Evolutionary conservation across 2,113 vertebrate genomes (phyloP).

Genomic region (Alethe diademata): DNA sequence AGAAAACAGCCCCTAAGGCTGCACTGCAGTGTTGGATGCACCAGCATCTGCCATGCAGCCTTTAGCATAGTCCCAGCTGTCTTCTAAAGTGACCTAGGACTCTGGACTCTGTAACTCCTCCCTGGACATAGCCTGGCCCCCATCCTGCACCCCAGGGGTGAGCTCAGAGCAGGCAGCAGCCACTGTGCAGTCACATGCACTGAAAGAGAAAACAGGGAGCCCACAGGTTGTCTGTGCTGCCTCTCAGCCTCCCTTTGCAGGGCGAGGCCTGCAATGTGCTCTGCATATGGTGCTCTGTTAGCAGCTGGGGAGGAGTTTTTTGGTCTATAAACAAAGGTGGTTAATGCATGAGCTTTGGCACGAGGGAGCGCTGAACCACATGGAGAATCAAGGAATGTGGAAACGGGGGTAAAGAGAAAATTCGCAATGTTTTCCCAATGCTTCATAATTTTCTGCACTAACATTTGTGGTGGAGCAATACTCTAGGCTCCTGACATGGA

Average conservation of each 20-base stretch:
- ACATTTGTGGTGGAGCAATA: background rate
- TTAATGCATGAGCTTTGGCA: background rate
- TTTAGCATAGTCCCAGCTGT: background rate
- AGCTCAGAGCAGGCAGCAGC: background rate
- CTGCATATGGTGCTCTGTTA: background rate
- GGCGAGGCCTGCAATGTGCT: background rate
- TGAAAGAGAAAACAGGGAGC: background rate
- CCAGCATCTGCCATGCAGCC: background rate
- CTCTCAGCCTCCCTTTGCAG: background rate
- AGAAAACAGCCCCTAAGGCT: background rate
- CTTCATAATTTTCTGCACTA: background rate
- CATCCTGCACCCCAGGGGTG: rapidly evolving
- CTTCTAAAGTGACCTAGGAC: background rate
- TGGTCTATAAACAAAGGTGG: background rate
- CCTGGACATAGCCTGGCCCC: rapidly evolving
- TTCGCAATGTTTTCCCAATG: background rate
- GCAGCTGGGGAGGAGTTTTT: background rate
- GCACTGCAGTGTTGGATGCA: rapidly evolving
- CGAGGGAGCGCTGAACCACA: background rate
- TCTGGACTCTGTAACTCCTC: background rate
- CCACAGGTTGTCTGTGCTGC: background rate
- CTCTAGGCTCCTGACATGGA: background rate
- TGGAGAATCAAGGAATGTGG: background rate
- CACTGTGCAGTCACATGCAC: rapidly evolving
- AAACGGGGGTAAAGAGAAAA: background rate